Conservation (phyloP, 2,113 vertebrate species). For the Nycticebus coucang region DNA sequence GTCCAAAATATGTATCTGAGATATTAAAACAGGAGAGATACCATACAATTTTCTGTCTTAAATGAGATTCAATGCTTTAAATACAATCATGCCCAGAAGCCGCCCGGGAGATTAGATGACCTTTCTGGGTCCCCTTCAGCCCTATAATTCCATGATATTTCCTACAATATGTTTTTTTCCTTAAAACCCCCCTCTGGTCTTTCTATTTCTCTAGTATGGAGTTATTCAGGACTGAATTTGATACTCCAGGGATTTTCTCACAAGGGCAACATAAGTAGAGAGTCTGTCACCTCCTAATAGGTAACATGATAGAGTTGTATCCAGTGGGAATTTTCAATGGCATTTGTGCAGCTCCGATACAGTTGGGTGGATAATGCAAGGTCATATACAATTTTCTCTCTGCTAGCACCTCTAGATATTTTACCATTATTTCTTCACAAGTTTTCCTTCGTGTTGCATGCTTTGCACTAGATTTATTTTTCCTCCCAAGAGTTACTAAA, state of each 20-base stretch:
- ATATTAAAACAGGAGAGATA: constrained; percentile 36
- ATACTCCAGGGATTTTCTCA: constrained; percentile 54
- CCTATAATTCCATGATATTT: constrained; percentile 53
- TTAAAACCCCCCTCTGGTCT: constrained; percentile 43
- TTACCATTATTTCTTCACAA: constrained; percentile 69
- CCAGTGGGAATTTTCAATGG: constrained; percentile 54
- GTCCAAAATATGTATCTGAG: background rate
- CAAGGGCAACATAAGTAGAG: constrained; percentile 58
- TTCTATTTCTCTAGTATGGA: constrained; percentile 55
- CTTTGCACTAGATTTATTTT: constrained; percentile 49
- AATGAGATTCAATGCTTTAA: constrained; percentile 43
- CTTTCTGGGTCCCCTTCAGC: constrained; percentile 8
- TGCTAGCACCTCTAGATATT: constrained; percentile 66
- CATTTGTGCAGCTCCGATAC: background rate
- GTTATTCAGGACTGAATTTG: constrained; percentile 48
- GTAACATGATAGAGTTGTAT: constrained; percentile 67
- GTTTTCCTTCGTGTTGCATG: constrained; percentile 43
- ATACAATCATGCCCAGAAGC: constrained; percentile 17
- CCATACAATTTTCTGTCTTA: constrained; percentile 13
- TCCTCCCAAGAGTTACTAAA: background rate
- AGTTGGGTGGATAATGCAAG: constrained; percentile 58
- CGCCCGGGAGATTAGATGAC: constrained; percentile 58
- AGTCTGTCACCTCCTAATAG: constrained; percentile 73
- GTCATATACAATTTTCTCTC: constrained; percentile 64
- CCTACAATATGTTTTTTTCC: constrained; percentile 40